Evolutionary conservation across 2,797 vertebrate genomes (phyloP), one percentile per base, ranked within the genome.

Genomic region (Gallinago solitaria): DNA sequence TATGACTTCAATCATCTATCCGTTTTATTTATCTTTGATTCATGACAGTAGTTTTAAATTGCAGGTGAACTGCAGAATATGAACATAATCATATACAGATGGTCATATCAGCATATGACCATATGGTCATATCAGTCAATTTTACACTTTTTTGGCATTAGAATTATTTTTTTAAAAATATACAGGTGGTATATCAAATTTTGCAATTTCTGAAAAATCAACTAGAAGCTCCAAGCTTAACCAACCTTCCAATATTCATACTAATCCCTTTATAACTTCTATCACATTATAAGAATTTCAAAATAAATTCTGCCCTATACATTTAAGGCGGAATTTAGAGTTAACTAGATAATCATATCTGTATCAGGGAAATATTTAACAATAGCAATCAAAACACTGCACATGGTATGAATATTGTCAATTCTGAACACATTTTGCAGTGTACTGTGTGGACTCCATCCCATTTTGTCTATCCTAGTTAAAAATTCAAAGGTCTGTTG

Each of bases 111-210:
- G 11, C 16, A 63, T 11, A 43, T 11, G 35, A 41, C 6, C 37
- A 37, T 37, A 12, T 37, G 37, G 37, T 37, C 39, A 39, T 39
- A 19, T 0, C 1, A 48, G 7, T 54, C 3, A n/a, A 37, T 48
- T 74, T 59, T 24, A 41, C 17, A 41, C 7, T 15, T 23, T 53
- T 75, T 48, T 65, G 39, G 11, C 12, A 35, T 5, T 64, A 16
- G 2, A n/a, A 1, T n/a, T 32, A 14, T 73, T 9, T 28, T 30
- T 33, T 5, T 18, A 10, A 30, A 3, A 13, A 59, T 59, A 37
- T 35, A 21, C n/a, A 28, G 2, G 5, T 77, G 16, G 11, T 0
- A 1, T 4, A 43, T 12, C 1, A 65, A 16, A 15, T 78, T 78
- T 61, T 56, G 14, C 27, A 37, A 13, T 61, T 83, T 61, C 53